Evolutionary conservation across 2,113 vertebrate species (phyloP).

Genomic region (Microtus richardsoni): DNA sequence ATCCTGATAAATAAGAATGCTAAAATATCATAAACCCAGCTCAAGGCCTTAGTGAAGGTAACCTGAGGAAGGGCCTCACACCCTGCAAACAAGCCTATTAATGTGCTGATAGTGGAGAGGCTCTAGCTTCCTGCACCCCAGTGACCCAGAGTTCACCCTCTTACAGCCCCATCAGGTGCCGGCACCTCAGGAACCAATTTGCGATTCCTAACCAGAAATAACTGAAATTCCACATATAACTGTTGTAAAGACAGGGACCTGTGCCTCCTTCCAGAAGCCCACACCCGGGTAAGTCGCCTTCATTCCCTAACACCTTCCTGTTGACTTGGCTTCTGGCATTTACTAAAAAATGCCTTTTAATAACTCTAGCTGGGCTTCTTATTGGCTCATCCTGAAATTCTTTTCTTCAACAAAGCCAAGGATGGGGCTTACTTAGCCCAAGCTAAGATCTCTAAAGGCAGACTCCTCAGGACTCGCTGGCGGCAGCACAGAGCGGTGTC

Average conservation of each 20-base stretch:
- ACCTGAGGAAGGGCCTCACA: background rate
- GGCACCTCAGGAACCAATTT: background rate
- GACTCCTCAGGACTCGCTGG: background rate
- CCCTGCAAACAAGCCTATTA: no score
- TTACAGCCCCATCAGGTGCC: background rate
- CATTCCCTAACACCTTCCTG: background rate
- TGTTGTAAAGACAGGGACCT: background rate
- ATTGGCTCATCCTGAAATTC: background rate
- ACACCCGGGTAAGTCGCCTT: background rate
- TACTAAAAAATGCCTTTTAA: background rate
- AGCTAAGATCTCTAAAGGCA: background rate
- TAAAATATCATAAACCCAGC: background rate
- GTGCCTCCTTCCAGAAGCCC: background rate
- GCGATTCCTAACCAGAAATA: background rate
- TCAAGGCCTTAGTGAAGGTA: background rate
- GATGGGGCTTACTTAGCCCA: no score
- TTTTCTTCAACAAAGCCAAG: background rate
- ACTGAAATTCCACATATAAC: background rate
- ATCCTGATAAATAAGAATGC: background rate
- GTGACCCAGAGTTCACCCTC: background rate
- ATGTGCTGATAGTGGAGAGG: no score
- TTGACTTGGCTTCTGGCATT: background rate
- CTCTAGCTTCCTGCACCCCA: background rate
- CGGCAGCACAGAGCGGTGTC: no score
- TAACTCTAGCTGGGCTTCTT: no score